Base-by-base conservation (phyloP, 2,888 invertebrate genomes). In the Andrena dorsata region DNA sequence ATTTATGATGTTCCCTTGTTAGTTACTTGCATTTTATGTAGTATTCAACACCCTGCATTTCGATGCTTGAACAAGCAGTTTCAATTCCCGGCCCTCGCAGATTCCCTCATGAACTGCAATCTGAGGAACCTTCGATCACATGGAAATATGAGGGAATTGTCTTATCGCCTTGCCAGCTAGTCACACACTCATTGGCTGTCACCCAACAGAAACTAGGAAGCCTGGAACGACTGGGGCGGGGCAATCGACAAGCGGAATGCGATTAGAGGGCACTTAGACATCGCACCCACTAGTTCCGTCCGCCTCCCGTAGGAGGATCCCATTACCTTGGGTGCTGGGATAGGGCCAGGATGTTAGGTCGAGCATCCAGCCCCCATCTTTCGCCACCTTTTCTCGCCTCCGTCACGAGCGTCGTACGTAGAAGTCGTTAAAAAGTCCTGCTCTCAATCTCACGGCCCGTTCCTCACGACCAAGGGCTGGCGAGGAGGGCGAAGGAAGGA, bases 241-340 rank as follows among this genome's bases (percentile, higher is more conserved):
- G 63, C 80, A 74, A 84, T 77, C 74, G 82, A 81, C 78, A 72
- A 80, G 72, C 61, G 76, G 75, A 71, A 85, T 68, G 66, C 82
- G 86, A 88, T 88, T 88, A 88, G 85, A 83, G 82, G 82, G 77
- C 65, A 81, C 79, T 86, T 82, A 73, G 77, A 80, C 73, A 41
- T 72, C 69, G 81, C 74, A 73, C 49, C 79, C 60, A 66, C 75
- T 72, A 80, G 75, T 26, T 7, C 30, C 28, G 35, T 20, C 30
- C 23, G 65, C n/a, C 60, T 66, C 47, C 61, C 20, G 23, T 2
- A 20, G 30, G 28, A 63, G 69, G 84, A 84, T 86, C 82, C 80
- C 82, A 86, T 86, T 88, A 86, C 74, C 81, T 63, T 64, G 69
- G 41, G 16, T 56, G 75, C 16, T 47, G 49, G 64, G 79, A 81